Base-by-base conservation (phyloP, 2,113 vertebrate genomes). In the Vulpes lagopus region DNA sequence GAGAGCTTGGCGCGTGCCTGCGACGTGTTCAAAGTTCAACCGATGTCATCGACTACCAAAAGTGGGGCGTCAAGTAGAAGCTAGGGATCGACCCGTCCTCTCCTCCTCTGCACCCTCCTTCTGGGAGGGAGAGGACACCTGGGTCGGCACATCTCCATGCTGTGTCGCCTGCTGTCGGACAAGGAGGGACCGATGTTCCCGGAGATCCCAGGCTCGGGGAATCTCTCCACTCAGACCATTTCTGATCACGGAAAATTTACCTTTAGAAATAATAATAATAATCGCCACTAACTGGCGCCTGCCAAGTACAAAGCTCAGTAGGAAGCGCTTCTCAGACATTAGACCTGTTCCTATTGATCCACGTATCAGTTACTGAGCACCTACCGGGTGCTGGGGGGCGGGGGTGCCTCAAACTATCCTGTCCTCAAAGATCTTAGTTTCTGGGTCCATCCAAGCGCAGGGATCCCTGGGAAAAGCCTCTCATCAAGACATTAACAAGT, bases 401-500 rank as follows among this genome's bases (percentile, higher is more conserved):
- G 9, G 16, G 22, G 35, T 32, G 27, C 43, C 43, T 43, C 38
- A 59, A 76, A 67, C 17, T 19, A n/a, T 14, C 30, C 81, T 93
- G 22, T 59, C 80, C 64, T 85, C n/a, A 69, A 62, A 60, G 35
- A 78, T 15, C 11, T 62, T 32, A 12, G 8, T 78, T 78, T 92
- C 83, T 59, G 49, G 53, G 51, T 57, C 86, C n/a, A 65, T 91
- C 55, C 51, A 91, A 85, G 89, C 11, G 59, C 84, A 80, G 38
- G 12, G 67, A 55, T 74, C 81, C 53, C 53, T 91, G 93, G 86
- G 51, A 98, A 76, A 92, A 93, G 81, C 80, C 84, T 10, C 83
- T 78, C 92, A 97, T 87, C 73, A 30, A 93, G 59, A 59, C 80
- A 62, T 96, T 92, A 96, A 59, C 94, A 90, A 94, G 95, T 90